Evolutionary conservation across 2,888 invertebrate genomes (phyloP).

Genomic region (Conops quadrifasciatus): DNA sequence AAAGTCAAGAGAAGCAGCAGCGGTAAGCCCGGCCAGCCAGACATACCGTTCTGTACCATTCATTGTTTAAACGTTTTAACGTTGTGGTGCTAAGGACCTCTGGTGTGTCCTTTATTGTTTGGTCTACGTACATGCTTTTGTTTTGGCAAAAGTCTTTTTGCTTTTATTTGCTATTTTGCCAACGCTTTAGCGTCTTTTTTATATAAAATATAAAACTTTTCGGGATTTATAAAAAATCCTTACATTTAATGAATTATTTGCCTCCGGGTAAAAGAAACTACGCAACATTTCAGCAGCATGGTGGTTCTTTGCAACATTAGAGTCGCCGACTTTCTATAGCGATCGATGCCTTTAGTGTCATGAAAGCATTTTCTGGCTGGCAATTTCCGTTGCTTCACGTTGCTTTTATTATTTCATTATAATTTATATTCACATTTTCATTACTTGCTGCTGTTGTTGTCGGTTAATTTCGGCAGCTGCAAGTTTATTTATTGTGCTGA

Average conservation of each 20-base stretch:
- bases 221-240: too few species aligned
- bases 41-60: not conserved
- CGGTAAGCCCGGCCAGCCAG: not conserved
- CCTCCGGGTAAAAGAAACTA: too few species aligned
- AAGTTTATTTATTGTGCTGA: conserved; percentile 26
- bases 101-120: not conserved
- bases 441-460: conserved; percentile 7
- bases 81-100: conserved; percentile 15
- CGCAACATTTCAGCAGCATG: too few species aligned
- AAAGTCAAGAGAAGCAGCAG: not conserved
- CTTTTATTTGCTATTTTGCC: not conserved
- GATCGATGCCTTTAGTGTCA: too few species aligned
- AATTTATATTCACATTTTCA: not conserved
- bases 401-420: conserved; percentile 9
- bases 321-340: too few species aligned
- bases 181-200: not conserved
- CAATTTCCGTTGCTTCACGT: not conserved
- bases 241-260: too few species aligned
- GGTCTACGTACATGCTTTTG: not conserved
- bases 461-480: conserved; percentile 35
- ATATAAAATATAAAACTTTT: too few species aligned
- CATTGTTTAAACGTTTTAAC: not conserved
- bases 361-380: not conserved
- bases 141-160: not conserved
- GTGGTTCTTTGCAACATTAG: too few species aligned